Evolutionary conservation across 2,888 invertebrate genomes (phyloP).

Genomic region (Orthosia cruda): DNA sequence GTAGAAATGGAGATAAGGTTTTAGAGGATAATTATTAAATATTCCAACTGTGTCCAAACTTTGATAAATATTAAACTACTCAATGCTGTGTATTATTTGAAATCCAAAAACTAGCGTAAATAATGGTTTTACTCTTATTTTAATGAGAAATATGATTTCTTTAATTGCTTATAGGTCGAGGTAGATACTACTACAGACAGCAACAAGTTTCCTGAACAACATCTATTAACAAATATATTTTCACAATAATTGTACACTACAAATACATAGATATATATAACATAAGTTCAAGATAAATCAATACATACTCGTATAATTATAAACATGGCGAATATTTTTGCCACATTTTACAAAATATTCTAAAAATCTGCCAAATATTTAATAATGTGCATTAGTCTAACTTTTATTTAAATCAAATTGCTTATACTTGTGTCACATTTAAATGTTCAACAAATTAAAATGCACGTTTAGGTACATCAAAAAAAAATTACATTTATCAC

Average conservation of each 20-base stretch:
- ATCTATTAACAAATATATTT: conserved; percentile 65
- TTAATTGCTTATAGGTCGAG: conserved; percentile 15
- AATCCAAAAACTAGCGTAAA: conserved; percentile 11
- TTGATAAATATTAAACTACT: conserved; percentile 62
- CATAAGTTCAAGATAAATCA: conserved; percentile 46
- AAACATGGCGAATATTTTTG: conserved; percentile 30
- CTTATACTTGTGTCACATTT: conserved; percentile 33
- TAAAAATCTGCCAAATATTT: conserved; percentile 50
- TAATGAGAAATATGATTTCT: conserved; percentile 16
- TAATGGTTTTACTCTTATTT: conserved; percentile 19
- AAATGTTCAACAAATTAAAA: conserved; percentile 55
- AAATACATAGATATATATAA: conserved; percentile 23
- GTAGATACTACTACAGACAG: conserved; percentile 38
- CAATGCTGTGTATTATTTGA: conserved; percentile 55
- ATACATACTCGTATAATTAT: conserved; percentile 51
- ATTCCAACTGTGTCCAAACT: conserved; percentile 59
- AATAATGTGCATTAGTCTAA: conserved; percentile 54
- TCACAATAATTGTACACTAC: conserved; percentile 65
- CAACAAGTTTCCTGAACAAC: conserved; percentile 59
- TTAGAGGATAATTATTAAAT: conserved; percentile 53
- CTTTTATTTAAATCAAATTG: conserved; percentile 42
- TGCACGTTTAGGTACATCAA: conserved; percentile 54
- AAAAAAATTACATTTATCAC: conserved; percentile 65
- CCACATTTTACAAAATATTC: conserved; percentile 49
- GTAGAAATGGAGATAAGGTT: conserved; percentile 42